Conservation (phyloP, 2,888 invertebrate genomes). For the Slavum lentiscoides region DNA sequence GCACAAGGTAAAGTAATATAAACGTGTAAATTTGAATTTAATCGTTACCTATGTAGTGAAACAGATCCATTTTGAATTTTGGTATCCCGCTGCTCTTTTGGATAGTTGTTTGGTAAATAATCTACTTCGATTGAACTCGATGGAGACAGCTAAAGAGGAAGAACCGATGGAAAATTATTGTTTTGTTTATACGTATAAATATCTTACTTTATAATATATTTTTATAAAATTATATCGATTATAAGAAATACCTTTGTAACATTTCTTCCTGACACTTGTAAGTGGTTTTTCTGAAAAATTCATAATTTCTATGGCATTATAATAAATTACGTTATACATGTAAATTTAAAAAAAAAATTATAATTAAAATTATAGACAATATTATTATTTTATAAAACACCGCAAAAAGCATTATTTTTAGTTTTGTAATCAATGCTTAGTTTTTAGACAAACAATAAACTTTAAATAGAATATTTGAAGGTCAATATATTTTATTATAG, state of each 20-base stretch:
- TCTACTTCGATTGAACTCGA: conserved; percentile 50
- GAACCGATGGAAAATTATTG: not conserved
- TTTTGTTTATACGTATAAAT: not conserved
- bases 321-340: not conserved
- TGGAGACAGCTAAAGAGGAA: conserved; percentile 40
- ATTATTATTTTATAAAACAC: not conserved
- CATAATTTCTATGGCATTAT: conserved; percentile 51
- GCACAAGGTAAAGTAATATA: not conserved
- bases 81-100: conserved; percentile 32
- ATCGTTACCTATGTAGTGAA: conserved; percentile 49
- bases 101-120: conserved; percentile 37
- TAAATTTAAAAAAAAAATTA: not conserved
- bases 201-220: not conserved
- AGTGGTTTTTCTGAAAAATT: conserved; percentile 57
- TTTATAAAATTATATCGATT: conserved; percentile 2
- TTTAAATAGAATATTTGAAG: too few relatives aligned
- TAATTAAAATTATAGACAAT: not conserved
- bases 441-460: too few relatives aligned
- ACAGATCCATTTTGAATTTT: conserved; percentile 51
- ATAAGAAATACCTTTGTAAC: conserved; percentile 58
- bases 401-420: not conserved
- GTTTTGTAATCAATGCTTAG: not conserved
- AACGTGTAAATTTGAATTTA: conserved; percentile 2
- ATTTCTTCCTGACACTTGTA: conserved; percentile 59
- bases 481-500: too few relatives aligned